phyloP scores from a whole-genome alignment of 2,888 invertebrate genomes.

The Cryptosula pallasiana region DNA sequence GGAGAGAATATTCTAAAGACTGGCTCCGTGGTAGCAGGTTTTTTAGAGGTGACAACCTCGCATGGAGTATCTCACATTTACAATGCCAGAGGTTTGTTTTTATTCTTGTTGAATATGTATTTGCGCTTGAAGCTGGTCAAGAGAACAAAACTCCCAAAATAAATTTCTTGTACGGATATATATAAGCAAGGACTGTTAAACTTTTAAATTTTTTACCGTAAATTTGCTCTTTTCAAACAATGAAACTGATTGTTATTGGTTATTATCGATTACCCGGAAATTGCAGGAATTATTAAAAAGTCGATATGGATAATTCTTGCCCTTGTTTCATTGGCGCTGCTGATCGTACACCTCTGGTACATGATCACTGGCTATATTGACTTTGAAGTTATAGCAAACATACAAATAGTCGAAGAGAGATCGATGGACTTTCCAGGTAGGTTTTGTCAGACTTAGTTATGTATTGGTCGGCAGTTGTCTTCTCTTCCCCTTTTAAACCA shows the following conservation, averaged over 20 bases:
- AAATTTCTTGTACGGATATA: too few relatives aligned
- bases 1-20: background rate
- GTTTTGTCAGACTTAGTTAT: background rate
- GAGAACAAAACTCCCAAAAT: too few relatives aligned
- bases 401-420: background rate
- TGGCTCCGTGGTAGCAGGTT: background rate
- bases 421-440: constrained; percentile 13
- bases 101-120: background rate
- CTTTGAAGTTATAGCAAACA: background rate
- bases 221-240: too few relatives aligned
- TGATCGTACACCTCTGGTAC: background rate
- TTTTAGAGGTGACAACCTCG: background rate
- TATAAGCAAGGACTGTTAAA: too few relatives aligned
- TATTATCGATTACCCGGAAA: background rate
- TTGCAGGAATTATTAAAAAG: constrained; percentile 1
- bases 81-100: background rate
- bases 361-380: constrained; percentile 3
- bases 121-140: too few relatives aligned
- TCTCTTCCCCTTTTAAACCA: too few relatives aligned
- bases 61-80: background rate
- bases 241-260: too few relatives aligned
- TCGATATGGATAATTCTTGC: background rate
- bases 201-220: too few relatives aligned
- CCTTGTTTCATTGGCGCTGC: background rate
- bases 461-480: too few relatives aligned